A percentile compares a stretch with the other conserved stretches of the same genome.
Conservation (phyloP, 2,888 invertebrate genomes). For the Yponomeuta cagnagella region DNA sequence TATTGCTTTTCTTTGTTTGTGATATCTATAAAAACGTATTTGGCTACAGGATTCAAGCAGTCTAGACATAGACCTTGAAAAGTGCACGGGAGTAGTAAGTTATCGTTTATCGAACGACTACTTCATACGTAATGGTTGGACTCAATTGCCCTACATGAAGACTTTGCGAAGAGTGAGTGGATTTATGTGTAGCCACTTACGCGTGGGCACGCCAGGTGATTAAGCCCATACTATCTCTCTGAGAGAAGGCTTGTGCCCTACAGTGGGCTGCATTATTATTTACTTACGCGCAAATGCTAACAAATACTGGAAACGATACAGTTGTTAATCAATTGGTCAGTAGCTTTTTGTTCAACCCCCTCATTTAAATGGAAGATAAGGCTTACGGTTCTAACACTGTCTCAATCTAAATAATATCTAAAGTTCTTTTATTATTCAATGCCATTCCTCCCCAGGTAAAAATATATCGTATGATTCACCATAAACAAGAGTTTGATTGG, state of each 20-base stretch:
- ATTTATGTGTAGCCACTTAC: neutral
- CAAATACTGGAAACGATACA: neutral
- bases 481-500: constrained; percentile 36
- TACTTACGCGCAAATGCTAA: neutral
- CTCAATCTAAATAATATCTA: too few relatives aligned
- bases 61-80: neutral
- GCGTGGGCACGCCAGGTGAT: neutral
- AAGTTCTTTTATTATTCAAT: too few relatives aligned
- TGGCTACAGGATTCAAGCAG: neutral
- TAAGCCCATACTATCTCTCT: too few relatives aligned
- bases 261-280: too few relatives aligned
- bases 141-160: constrained; percentile 36
- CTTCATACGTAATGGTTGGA: constrained; percentile 44
- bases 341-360: too few relatives aligned
- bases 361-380: too few relatives aligned
- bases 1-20: too few relatives aligned
- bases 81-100: neutral
- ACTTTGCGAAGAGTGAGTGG: constrained; percentile 40
- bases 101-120: constrained; percentile 22
- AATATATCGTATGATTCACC: constrained; percentile 46
- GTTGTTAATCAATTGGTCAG: neutral
- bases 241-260: too few relatives aligned
- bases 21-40: neutral
- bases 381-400: too few relatives aligned
- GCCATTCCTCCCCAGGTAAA: constrained; percentile 35